phyloP scores from a whole-genome alignment of 2,888 invertebrate genomes.

The Punctoribates punctum region DNA sequence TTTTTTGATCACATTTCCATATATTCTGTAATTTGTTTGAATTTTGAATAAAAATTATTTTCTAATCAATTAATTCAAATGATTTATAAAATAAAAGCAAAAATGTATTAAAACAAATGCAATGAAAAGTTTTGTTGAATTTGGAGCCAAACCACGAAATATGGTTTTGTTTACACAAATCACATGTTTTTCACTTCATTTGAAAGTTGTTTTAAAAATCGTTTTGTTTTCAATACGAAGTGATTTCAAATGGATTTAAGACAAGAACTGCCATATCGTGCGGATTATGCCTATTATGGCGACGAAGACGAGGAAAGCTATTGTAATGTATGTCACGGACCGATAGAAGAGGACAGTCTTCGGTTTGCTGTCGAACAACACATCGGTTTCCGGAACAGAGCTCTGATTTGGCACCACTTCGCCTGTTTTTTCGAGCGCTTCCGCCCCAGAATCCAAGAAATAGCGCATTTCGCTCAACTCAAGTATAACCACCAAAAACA shows the following conservation, averaged over 20 bases:
- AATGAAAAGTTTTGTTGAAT: too few relatives aligned
- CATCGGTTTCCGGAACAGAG: constrained; percentile 50
- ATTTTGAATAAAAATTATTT: background rate
- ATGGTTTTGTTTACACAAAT: too few relatives aligned
- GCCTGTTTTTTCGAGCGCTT: constrained; percentile 81
- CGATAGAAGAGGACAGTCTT: constrained; percentile 69
- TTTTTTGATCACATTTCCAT: background rate
- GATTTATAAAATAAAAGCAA: too few relatives aligned
- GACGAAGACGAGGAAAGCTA: constrained; percentile 59
- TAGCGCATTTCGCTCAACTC: constrained; percentile 71
- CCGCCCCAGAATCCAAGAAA: constrained; percentile 70
- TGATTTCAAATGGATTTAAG: background rate
- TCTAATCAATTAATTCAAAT: too few relatives aligned
- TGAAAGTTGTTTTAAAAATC: too few relatives aligned
- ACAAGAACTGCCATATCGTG: constrained; percentile 65
- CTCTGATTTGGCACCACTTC: constrained; percentile 80
- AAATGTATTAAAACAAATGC: too few relatives aligned
- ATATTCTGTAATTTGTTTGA: background rate
- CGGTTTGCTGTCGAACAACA: constrained; percentile 86
- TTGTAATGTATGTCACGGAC: constrained; percentile 75
- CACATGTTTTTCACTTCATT: too few relatives aligned
- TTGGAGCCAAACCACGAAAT: too few relatives aligned
- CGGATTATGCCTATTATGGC: constrained; percentile 84
- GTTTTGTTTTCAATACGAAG: too few relatives aligned
- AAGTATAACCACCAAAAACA: constrained; percentile 78